Evolutionary conservation across 2,113 vertebrate genomes (phyloP), one percentile per base, ranked within the genome.

Genomic region (Pipra filicauda): DNA sequence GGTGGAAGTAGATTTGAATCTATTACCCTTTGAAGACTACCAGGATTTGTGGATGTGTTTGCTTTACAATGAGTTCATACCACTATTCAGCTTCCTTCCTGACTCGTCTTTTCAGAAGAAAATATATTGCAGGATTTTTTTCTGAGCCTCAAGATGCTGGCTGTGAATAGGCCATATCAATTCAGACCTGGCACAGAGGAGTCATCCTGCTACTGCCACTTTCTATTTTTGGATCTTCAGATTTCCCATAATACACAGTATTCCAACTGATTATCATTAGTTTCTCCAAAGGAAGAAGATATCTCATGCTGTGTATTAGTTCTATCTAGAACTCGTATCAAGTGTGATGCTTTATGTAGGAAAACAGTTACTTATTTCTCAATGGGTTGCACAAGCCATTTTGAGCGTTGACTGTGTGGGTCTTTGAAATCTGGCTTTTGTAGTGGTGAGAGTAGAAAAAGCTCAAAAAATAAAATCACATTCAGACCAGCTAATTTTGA

Each of bases 31-130:
- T 0, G 0, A 81, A 72, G 35, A 81, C 28, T 27, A 87, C 9
- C 62, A 65, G 77, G 79, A 95, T 96, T 89, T 96, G 70, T 78
- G 76, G 30, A 12, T 91, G 23, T 93, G 73, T 95, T 91, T 95
- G 48, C 89, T 94, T 94, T 85, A 41, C 80, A 64, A 8, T 23
- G 61, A 77, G 57, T 66, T 81, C 83, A 81, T 89, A 59, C 35
- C 55, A 24, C 76, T 30, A 77, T 48, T n/a, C 80, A 65, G 27
- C 44, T 85, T 91, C 89, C 91, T 87, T 95, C 80, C 70, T 89
- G 84, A 24, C 62, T 48, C 8, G 2, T 58, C 69, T 55, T 89
- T 76, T 75, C 7, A 85, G 84, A 69, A 67, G 61, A 52, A 87
- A 84, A 72, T 81, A 67, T 84, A 69, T 87, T 81, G 44, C 49